These are phyloP conservation scores for Nothobranchius furzeri DNA, from an alignment of 2,113 vertebrate genomes.

Conservation along the genomic window DNA sequence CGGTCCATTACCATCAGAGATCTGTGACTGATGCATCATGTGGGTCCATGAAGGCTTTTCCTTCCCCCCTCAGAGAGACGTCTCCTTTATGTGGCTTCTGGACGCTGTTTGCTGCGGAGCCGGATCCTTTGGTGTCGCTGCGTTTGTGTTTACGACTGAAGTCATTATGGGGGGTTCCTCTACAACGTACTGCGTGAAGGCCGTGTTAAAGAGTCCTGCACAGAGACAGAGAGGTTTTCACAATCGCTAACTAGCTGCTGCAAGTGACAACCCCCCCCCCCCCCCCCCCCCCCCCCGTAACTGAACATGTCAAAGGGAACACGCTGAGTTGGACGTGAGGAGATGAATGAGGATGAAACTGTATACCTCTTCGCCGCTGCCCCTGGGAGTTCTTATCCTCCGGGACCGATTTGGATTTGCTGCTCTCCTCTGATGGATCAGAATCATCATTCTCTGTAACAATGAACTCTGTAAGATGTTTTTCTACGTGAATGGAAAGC, in stretches of 20 bases:
- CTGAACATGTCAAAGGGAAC: background rate
- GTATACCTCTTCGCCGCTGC: conserved; percentile 75
- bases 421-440: conserved; percentile 85
- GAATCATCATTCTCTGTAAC: conserved; percentile 88
- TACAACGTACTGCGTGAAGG: conserved; percentile 74
- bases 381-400: conserved; percentile 80
- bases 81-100: conserved; percentile 65
- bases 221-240: conserved; percentile 9
- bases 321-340: background rate
- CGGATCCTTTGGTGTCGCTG: conserved; percentile 13
- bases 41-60: too few species aligned
- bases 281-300: too few species aligned
- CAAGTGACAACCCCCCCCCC: too few species aligned
- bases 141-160: conserved; percentile 24
- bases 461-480: conserved; percentile 46
- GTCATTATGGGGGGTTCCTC: conserved; percentile 54
- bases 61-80: conserved; percentile 55
- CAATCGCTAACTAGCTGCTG: background rate
- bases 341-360: too few species aligned
- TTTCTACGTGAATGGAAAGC: background rate
- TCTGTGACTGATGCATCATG: too few species aligned
- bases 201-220: conserved; percentile 72
- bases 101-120: background rate
- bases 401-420: conserved; percentile 85
- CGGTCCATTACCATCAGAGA: too few species aligned